Evolutionary conservation across 2,113 vertebrate genomes (phyloP).

Genomic region (Nestor notabilis): DNA sequence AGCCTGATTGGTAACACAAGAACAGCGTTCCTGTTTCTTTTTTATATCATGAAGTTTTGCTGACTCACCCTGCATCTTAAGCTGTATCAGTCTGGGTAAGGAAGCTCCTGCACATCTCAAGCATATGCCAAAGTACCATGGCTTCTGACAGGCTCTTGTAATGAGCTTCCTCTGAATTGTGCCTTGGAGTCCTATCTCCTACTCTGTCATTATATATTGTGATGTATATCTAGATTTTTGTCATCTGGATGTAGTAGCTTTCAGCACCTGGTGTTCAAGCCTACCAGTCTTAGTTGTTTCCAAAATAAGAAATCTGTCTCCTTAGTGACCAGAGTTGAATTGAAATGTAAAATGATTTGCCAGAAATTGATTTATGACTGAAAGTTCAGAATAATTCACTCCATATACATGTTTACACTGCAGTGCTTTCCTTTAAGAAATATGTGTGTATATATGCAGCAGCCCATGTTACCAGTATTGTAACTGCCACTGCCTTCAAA

Average conservation of each 20-base stretch:
- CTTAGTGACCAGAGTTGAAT: neutral
- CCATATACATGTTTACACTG: neutral
- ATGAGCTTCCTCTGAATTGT: neutral
- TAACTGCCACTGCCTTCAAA: neutral
- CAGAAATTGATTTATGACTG: neutral
- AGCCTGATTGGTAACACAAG: neutral
- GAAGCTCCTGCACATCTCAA: neutral
- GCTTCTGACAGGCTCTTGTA: neutral
- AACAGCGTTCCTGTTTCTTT: neutral
- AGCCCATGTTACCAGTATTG: neutral
- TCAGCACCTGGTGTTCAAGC: neutral
- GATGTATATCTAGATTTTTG: neutral
- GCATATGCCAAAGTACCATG: accelerated
- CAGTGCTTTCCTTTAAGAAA: slow-evolving; percentile 35
- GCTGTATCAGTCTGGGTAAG: neutral
- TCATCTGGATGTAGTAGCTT: neutral
- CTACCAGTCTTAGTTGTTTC: neutral
- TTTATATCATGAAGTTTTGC: neutral
- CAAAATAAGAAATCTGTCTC: neutral
- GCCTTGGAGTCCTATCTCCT: neutral
- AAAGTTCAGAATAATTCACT: neutral
- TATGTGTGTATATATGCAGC: neutral
- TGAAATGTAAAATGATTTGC: neutral
- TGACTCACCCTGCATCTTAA: neutral
- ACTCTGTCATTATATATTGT: neutral